These are phyloP conservation scores for Xestia sexstrigata DNA, from an alignment of 2,888 invertebrate species.

Conservation along the genomic window DNA sequence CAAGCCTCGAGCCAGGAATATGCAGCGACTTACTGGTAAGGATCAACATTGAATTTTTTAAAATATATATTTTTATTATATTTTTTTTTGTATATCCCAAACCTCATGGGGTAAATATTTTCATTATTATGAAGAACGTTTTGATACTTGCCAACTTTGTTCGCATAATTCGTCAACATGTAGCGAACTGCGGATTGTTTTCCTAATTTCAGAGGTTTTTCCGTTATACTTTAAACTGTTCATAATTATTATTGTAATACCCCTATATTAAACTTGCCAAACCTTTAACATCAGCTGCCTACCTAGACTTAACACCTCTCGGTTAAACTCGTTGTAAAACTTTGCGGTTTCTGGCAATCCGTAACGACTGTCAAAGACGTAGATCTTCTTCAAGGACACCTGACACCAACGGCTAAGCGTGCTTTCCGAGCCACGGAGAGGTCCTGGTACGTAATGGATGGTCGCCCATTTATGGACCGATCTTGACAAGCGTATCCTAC, in stretches of 20 bases:
- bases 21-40: conserved; percentile 87
- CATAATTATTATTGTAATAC: neutral
- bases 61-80: neutral
- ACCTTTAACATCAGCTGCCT: neutral
- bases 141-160: neutral
- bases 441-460: too few species aligned
- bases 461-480: neutral
- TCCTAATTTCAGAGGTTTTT: neutral
- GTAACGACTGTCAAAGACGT: neutral
- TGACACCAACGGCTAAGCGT: neutral
- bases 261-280: neutral
- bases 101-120: neutral
- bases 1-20: conserved; percentile 82
- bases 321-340: neutral
- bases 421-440: neutral
- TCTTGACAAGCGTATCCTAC: neutral
- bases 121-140: neutral
- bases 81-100: neutral
- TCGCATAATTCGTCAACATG: neutral
- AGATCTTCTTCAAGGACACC: too few species aligned
- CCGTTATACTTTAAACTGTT: neutral
- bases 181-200: neutral
- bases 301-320: neutral
- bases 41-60: neutral
- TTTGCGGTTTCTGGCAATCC: neutral